Percentiles rank a stretch among this genome's conserved stretches.
Evolutionary conservation across 2,888 invertebrate species (phyloP).

Genomic region (Phengaris arion): DNA sequence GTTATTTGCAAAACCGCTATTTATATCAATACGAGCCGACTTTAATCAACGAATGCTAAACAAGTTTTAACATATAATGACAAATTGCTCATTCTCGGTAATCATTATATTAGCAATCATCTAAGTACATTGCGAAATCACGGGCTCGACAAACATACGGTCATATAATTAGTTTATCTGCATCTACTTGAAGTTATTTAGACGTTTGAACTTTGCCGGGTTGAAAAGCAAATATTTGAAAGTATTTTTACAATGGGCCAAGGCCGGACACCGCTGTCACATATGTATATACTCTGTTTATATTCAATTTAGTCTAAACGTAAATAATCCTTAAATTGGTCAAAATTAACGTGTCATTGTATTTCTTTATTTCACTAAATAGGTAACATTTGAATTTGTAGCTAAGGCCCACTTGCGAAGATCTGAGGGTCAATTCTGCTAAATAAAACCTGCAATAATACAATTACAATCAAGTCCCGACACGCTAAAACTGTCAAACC

Average conservation of each 20-base stretch:
- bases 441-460: too few relatives aligned
- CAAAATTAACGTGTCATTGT: too few relatives aligned
- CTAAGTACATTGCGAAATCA: background rate
- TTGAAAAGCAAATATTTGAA: background rate
- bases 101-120: constrained; percentile 16
- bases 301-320: too few relatives aligned
- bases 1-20: constrained; percentile 76
- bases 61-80: constrained; percentile 28
- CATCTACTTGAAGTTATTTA: background rate
- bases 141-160: background rate
- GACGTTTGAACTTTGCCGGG: background rate
- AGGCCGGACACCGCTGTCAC: too few relatives aligned
- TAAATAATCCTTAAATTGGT: too few relatives aligned
- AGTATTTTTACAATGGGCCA: background rate
- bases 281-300: too few relatives aligned
- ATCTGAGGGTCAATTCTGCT: too few relatives aligned
- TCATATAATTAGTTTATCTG: constrained; percentile 3
- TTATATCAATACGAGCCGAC: constrained; percentile 61
- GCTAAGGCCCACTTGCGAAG: too few relatives aligned
- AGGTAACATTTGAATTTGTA: too few relatives aligned
- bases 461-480: too few relatives aligned
- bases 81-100: background rate
- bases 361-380: too few relatives aligned
- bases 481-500: too few relatives aligned
- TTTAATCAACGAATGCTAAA: constrained; percentile 47